Conservation (phyloP, 2,113 vertebrate species). For the Myanophis thanlyinensis region DNA sequence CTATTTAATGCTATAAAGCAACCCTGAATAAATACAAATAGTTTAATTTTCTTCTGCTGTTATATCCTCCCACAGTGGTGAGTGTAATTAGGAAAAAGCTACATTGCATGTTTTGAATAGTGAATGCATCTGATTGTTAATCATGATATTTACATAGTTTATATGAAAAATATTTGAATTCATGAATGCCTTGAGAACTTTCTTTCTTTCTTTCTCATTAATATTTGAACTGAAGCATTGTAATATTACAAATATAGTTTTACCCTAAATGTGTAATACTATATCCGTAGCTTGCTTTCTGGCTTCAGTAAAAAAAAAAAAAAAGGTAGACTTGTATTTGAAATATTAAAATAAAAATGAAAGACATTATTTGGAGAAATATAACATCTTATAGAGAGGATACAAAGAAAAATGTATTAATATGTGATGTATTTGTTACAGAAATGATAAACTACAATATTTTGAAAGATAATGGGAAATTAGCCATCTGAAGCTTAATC, state of each 20-base stretch:
- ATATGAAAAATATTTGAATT: conserved; percentile 70
- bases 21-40: conserved; percentile 71
- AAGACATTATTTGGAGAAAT: conserved; percentile 38
- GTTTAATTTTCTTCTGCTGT: conserved; percentile 65
- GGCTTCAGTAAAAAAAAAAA: conserved; percentile 27
- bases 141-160: conserved; percentile 69
- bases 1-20: conserved; percentile 63
- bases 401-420: background rate
- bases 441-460: conserved; percentile 45
- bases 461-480: conserved; percentile 49
- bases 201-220: conserved; percentile 55
- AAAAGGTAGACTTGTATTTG: conserved; percentile 1
- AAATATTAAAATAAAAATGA: conserved; percentile 7
- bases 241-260: background rate
- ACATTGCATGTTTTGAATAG: conserved; percentile 57
- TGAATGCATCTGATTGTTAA: conserved; percentile 67
- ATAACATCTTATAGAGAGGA: background rate
- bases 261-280: conserved; percentile 37
- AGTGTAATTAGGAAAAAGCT: conserved; percentile 71
- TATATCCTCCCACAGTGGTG: conserved; percentile 61
- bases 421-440: conserved; percentile 32
- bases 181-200: conserved; percentile 51
- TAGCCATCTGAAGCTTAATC: conserved; percentile 46
- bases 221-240: conserved; percentile 42
- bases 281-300: conserved; percentile 29